phyloP scores from a whole-genome alignment of 2,113 vertebrate species.

The Kryptolebias marmoratus region DNA sequence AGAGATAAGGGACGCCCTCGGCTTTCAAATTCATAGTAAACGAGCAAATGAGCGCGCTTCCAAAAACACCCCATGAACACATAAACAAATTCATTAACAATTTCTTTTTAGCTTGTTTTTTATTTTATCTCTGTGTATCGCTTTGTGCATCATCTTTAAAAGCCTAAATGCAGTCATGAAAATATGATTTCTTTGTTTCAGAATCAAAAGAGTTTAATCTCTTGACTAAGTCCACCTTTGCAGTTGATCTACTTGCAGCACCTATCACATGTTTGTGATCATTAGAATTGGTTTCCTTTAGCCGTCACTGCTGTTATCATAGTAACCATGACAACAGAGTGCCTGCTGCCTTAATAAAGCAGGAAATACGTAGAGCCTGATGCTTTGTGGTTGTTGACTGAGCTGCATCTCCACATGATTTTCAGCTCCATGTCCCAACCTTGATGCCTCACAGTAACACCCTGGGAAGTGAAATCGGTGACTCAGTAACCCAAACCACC shows the following conservation, averaged over 20 bases:
- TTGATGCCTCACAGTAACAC: neutral
- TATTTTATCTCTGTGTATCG: too few species aligned
- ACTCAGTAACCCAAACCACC: constrained; percentile 14
- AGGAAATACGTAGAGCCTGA: neutral
- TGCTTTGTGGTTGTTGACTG: constrained; percentile 2
- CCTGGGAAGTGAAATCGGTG: too few species aligned
- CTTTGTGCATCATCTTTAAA: too few species aligned
- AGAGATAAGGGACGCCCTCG: constrained; percentile 18
- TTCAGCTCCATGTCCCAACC: neutral
- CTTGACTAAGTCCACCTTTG: too few species aligned
- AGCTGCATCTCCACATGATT: neutral
- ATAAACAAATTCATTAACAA: too few species aligned
- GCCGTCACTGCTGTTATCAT: neutral
- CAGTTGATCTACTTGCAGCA: too few species aligned
- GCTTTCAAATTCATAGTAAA: constrained; percentile 14
- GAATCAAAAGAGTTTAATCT: too few species aligned
- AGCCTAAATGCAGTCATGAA: too few species aligned
- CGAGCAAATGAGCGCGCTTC: constrained; percentile 16
- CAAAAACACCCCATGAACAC: constrained; percentile 1
- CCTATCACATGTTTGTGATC: too few species aligned
- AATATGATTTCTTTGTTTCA: too few species aligned
- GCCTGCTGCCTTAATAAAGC: neutral
- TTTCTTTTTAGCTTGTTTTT: too few species aligned
- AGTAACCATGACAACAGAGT: neutral
- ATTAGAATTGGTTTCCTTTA: neutral